Conservation (phyloP, 2,797 vertebrate genomes). For the Gouania willdenowi region DNA sequence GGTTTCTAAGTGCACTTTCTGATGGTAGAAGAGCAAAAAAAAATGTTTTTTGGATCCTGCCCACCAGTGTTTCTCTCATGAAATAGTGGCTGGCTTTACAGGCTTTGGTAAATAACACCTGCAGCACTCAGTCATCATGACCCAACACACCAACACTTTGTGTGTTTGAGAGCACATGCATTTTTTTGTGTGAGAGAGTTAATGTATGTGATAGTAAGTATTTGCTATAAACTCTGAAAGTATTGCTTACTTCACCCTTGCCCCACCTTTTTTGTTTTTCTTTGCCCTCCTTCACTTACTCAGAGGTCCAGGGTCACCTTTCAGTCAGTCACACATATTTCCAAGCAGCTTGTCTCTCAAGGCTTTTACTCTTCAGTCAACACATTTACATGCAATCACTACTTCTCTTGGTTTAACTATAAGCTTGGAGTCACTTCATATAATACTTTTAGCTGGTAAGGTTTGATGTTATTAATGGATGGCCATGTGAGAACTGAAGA, state of each 20-base stretch:
- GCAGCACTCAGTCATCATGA: conserved; percentile 44
- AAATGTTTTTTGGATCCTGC: conserved; percentile 56
- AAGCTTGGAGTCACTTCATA: too few species aligned
- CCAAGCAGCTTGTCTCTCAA: too few species aligned
- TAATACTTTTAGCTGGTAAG: too few species aligned
- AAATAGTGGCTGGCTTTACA: conserved; percentile 21
- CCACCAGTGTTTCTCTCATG: conserved; percentile 40
- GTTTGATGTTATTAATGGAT: too few species aligned
- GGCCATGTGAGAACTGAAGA: too few species aligned
- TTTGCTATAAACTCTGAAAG: conserved; percentile 3
- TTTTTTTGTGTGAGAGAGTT: not conserved
- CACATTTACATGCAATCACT: too few species aligned
- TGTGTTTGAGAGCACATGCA: conserved; percentile 21
- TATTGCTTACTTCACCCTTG: conserved; percentile 3
- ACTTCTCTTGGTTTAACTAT: too few species aligned
- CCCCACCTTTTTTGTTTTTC: conserved; percentile 1
- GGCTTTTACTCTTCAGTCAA: too few species aligned
- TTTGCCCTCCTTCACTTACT: conserved; percentile 3
- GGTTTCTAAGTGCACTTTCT: conserved; percentile 60
- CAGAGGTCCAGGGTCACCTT: conserved; percentile 6
- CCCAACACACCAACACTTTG: conserved; percentile 38
- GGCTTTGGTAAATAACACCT: conserved; percentile 55
- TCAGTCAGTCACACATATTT: not conserved
- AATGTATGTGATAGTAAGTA: not conserved
- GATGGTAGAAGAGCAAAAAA: conserved; percentile 54